Base-by-base conservation (phyloP, 35 echinoderm and acorn worm genomes). In the Hemicentrotus pulcherrimus region DNA sequence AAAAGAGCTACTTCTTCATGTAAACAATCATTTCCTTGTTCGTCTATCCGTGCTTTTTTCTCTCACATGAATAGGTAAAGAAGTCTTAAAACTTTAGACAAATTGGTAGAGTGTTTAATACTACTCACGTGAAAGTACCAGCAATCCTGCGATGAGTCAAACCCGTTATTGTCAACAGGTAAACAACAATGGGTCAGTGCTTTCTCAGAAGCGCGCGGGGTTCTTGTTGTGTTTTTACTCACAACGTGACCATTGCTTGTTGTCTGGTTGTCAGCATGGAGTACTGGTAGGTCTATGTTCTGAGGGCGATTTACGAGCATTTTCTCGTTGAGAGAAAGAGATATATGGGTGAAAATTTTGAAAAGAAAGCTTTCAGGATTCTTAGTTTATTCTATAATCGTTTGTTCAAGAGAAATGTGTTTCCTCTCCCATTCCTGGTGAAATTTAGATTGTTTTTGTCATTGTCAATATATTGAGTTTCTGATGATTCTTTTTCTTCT, bases 61-160 rank as follows among this genome's bases (percentile, higher is more conserved):
- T 7, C 13, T 6, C 22, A 78, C 19, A 28, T 78, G 65, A 78
- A 78, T 78, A 28, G 65, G 65, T 78, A 30, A 78, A 78, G 65
- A 78, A 78, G 65, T 78, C 65, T 78, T 78, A 78, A 78, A 78
- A 78, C 65, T 78, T 78, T 78, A 78, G n/a, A 78, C 65, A 78
- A 78, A 78, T 22, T 78, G 65, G 6, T 6, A 59, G 15, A n/a
- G 19, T 78, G 65, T 22, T 28, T 22, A 6, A 78, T 28, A 24
- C 65, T 28, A 24, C 65, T 22, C 18, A 78, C 24, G 19, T 78
- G 65, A 28, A 28, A 78, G 65, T 28, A 78, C 65, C 65, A 22
- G 65, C 65, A 78, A 22, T 6, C 22, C 4, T 78, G 28, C 9
- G 65, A 78, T 78, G 65, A 78, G 65, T 78, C 65, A 78, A n/a